These are phyloP conservation scores for Candidula unifasciata DNA, from an alignment of 2,888 invertebrate species.

Conservation along the genomic window DNA sequence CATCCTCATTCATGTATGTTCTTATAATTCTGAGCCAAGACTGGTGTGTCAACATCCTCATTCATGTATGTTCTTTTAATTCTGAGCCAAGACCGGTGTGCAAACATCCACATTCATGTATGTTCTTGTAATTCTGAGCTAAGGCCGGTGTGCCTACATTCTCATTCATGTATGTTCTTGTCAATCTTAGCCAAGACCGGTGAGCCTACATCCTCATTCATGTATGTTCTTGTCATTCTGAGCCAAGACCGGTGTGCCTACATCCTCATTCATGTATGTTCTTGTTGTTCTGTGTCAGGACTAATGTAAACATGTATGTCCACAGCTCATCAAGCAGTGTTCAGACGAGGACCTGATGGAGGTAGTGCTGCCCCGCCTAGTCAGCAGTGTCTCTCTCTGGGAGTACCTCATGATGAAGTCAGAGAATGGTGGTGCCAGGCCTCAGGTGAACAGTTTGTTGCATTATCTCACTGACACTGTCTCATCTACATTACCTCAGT, in stretches of 20 bases:
- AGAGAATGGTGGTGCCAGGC: conserved; percentile 69
- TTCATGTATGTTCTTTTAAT: no score
- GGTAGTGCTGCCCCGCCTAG: conserved; percentile 78
- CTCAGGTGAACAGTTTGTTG: conserved; percentile 29
- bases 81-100: no score
- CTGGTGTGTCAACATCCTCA: no score
- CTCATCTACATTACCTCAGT: no score
- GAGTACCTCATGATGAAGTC: conserved; percentile 79
- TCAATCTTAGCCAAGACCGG: no score
- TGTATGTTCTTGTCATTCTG: no score
- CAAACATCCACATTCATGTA: not conserved
- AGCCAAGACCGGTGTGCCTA: no score
- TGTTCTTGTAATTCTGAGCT: not conserved
- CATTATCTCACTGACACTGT: not conserved
- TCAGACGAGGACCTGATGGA: conserved; percentile 78
- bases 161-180: no score
- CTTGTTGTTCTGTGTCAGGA: not conserved
- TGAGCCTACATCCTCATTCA: no score
- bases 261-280: no score
- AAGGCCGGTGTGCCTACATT: no score
- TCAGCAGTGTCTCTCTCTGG: conserved; percentile 78
- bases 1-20: not conserved
- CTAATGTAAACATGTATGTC: not conserved
- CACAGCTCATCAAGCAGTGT: conserved; percentile 69
- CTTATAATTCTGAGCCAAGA: not conserved